phyloP scores from a whole-genome alignment of 2,797 vertebrate species.

The Manis javanica region DNA sequence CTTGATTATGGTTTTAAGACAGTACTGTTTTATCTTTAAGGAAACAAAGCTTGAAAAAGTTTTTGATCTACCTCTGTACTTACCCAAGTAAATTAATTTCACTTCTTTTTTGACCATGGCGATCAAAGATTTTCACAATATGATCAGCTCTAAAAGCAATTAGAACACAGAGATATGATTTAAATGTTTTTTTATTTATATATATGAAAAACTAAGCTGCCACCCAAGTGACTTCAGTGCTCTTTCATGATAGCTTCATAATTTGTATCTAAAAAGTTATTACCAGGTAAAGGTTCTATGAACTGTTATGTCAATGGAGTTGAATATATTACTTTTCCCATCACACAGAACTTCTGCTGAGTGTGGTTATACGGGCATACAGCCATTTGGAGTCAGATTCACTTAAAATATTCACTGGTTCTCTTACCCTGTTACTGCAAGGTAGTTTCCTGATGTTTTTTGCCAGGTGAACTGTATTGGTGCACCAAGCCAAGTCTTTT shows the following conservation, averaged over 20 bases:
- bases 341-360: not conserved
- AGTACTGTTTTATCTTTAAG: not conserved
- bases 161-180: slow-evolving; percentile 22
- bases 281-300: not conserved
- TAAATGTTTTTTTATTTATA: not conserved
- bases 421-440: slow-evolving; percentile 96
- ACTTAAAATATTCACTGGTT: slow-evolving; percentile 22
- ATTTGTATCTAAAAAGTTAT: slow-evolving; percentile 56
- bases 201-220: not conserved
- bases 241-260: not conserved
- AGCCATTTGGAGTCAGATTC: not conserved
- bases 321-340: not conserved
- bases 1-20: slow-evolving; percentile 39
- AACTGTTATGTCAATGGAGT: not conserved
- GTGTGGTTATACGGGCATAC: not conserved
- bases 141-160: slow-evolving; percentile 90
- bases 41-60: slow-evolving; percentile 43
- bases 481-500: slow-evolving; percentile 91
- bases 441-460: slow-evolving; percentile 94
- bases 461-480: slow-evolving; percentile 95
- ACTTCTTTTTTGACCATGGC: slow-evolving; percentile 96
- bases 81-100: slow-evolving; percentile 95
- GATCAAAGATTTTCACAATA: slow-evolving; percentile 96
- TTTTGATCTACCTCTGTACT: slow-evolving; percentile 74
- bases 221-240: not conserved